phyloP scores from a whole-genome alignment of 2,797 vertebrate species.

The Aselliscus stoliczkanus region DNA sequence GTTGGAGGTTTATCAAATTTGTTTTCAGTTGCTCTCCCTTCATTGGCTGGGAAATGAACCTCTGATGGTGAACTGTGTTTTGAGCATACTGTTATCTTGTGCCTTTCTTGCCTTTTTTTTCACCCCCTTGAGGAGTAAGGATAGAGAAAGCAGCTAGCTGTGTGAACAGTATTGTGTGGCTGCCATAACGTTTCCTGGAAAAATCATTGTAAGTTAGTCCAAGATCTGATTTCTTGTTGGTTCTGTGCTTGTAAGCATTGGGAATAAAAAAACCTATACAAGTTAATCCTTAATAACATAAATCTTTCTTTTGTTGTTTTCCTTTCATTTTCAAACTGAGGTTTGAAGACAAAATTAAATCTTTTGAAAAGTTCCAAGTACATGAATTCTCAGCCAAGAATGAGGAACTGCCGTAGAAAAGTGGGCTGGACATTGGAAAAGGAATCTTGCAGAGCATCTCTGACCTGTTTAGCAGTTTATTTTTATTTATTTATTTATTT shows the following conservation, averaged over 20 bases:
- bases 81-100: background rate
- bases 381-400: constrained; percentile 82
- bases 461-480: constrained; percentile 68
- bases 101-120: background rate
- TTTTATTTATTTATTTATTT: too few species aligned
- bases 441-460: constrained; percentile 85
- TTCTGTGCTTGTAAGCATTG: background rate
- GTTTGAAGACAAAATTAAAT: constrained; percentile 58
- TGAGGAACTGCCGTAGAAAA: constrained; percentile 85
- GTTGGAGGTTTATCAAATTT: too few species aligned
- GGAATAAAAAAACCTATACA: background rate
- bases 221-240: background rate
- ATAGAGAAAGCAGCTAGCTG: background rate
- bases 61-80: background rate
- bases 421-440: constrained; percentile 73
- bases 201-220: background rate
- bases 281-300: background rate
- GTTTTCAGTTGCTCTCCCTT: background rate
- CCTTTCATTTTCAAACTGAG: constrained; percentile 49
- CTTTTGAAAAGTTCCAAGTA: constrained; percentile 61
- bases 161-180: background rate
- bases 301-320: background rate
- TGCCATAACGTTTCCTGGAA: background rate
- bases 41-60: background rate
- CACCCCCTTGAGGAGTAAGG: background rate